A percentile compares a stretch with the other conserved stretches of the same genome.
These are phyloP conservation scores for cattle (Bos taurus) DNA, from an alignment of 2,113 vertebrate genomes.

Conservation along the genomic window ARS-UCD2.0 NC_037357.1:2412501-2413000, in stretches of 20 bases:
- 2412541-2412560: background rate
- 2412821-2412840: background rate
- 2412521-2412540: background rate
- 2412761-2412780: background rate
- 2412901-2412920: slow-evolving; percentile 55
- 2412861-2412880: slow-evolving; percentile 16
- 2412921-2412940: slow-evolving; percentile 56
- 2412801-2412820: slow-evolving; percentile 28
- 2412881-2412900: slow-evolving; percentile 50
- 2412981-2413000: slow-evolving; percentile 31
- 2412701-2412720: background rate
- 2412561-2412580: background rate
- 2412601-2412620: slow-evolving; percentile 11
- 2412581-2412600: background rate
- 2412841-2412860: background rate
- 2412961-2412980: slow-evolving; percentile 56
- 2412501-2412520: background rate
- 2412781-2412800: background rate
- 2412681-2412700: background rate
- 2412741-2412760: background rate
- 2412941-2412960: slow-evolving; percentile 54
- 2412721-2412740: background rate
- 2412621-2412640: background rate
- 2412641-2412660: background rate
- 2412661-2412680: background rate